Base-by-base conservation (phyloP, 2,113 vertebrate genomes). In the Phyllostomus hastatus region DNA sequence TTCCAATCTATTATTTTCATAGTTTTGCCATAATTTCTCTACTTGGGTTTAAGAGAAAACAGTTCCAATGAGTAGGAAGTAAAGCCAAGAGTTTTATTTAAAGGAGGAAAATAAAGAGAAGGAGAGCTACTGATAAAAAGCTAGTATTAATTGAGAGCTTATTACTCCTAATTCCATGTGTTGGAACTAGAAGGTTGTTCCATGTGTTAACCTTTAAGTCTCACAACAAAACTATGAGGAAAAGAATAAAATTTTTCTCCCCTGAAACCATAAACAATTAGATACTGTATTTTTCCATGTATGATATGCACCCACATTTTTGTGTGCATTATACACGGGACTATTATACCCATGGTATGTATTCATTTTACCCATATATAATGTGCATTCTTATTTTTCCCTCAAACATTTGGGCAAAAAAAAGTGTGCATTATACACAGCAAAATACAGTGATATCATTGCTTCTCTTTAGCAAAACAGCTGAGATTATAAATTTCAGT, bases 1-100 rank as follows among this genome's bases (percentile, higher is more conserved):
- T 72, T 95, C 57, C 38, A 57, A 67, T 78, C n/a, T 90, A 79
- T 57, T 89, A 80, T 90, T 87, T 81, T 83, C 57, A 87, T 33
- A 87, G 54, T n/a, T 93, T 61, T 93, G 61, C 50, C 67, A 88
- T 28, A 82, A 17, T 83, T 91, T n/a, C 35, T 54, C 50, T 28
- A 28, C 26, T 80, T 64, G 11, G 4, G 2, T 90, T 86, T 85
- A 84, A 88, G 43, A 91, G n/a, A 52, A 89, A 91, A 78, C 8
- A 88, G 43, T 11, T 83, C 41, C 16, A 91, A 43, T 52, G 16
- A 64, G 8, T 7, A 64, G 43, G 16, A 92, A 7, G 28, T 43
- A 24, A 89, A 61, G 17, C 26, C 19, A 91, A 91, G 61, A 95
- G 14, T 78, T 73, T 9, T 79, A 84, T 15, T 75, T 91, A 79